phyloP scores from a whole-genome alignment of 2,797 vertebrate species.

The Coluber constrictor region DNA sequence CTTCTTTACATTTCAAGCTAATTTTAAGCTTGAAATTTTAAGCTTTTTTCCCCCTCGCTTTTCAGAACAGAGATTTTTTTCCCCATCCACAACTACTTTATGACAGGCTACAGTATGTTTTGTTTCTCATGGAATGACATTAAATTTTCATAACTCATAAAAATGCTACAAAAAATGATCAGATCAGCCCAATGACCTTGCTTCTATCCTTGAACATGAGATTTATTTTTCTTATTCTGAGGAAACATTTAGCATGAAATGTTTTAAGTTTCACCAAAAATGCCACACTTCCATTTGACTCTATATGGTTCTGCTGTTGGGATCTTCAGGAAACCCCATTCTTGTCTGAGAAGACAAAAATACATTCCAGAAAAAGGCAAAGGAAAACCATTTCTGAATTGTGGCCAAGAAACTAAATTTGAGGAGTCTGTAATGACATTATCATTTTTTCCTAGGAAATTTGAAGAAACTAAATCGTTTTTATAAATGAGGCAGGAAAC shows the following conservation, averaged over 20 bases:
- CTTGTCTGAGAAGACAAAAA: neutral
- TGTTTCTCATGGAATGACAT: neutral
- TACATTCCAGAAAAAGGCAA: neutral
- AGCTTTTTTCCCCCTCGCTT: neutral
- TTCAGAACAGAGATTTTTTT: neutral
- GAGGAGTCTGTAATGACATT: neutral
- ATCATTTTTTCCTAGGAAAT: neutral
- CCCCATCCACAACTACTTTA: neutral
- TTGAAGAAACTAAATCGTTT: neutral
- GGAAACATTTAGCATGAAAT: neutral
- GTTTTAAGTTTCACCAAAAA: neutral
- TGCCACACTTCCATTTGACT: neutral
- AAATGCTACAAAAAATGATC: neutral
- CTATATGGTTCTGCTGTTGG: neutral
- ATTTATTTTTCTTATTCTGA: neutral
- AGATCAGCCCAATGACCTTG: neutral
- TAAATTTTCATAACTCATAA: neutral
- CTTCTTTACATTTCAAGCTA: neutral
- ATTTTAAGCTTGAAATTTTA: neutral
- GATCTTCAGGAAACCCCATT: neutral
- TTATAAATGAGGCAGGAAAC: neutral
- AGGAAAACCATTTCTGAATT: neutral
- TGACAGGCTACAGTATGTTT: too few species aligned
- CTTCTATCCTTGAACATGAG: neutral
- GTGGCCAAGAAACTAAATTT: neutral